Evolutionary conservation across 2,113 vertebrate genomes (phyloP).

Genomic region (Cranoglanis bouderius): DNA sequence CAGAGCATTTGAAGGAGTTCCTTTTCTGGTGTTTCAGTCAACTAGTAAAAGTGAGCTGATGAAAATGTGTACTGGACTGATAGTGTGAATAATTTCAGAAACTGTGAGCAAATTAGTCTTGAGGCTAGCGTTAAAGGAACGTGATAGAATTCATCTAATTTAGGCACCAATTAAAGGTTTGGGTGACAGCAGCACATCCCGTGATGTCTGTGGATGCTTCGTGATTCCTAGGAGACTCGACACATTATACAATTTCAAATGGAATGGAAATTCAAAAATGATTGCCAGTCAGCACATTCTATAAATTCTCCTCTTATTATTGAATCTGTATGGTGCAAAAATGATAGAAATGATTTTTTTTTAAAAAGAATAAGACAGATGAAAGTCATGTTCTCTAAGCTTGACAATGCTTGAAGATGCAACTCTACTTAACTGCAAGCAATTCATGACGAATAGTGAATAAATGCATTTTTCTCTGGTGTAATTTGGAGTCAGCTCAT

Average conservation of each 20-base stretch:
- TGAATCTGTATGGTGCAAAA: neutral
- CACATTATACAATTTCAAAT: neutral
- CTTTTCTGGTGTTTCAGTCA: neutral
- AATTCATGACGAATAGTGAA: neutral
- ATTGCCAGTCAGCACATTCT: no score
- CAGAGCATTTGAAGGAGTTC: neutral
- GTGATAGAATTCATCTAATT: neutral
- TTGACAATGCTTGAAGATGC: neutral
- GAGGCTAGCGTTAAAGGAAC: neutral
- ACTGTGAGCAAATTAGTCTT: neutral
- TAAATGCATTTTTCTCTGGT: neutral
- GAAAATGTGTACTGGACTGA: conserved; percentile 21
- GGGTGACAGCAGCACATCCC: neutral
- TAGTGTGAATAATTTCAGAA: neutral
- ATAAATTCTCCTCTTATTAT: neutral
- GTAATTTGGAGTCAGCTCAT: neutral
- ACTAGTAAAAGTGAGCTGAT: neutral
- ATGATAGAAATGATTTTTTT: no score
- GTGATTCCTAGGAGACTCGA: neutral
- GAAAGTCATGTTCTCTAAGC: neutral
- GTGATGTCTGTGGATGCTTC: neutral
- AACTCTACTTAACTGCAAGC: neutral
- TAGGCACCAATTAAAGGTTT: neutral
- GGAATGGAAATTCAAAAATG: neutral
- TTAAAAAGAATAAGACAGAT: neutral